Conservation (phyloP, 2,113 vertebrate species). For the Turnix velox region DNA sequence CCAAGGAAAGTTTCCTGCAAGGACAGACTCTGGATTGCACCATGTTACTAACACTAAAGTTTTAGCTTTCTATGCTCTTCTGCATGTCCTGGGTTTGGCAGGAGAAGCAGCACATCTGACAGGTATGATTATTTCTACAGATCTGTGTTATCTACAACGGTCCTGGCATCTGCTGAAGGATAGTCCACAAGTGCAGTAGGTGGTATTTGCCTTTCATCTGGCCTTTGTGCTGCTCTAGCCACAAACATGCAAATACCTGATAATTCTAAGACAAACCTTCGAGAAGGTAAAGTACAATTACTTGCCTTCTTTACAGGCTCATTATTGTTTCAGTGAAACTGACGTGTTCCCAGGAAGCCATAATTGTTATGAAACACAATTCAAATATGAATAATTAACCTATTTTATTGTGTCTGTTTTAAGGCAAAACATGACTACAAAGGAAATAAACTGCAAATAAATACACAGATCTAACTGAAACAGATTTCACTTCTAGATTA, state of each 20-base stretch:
- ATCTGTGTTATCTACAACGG: rapidly evolving
- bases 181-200: not conserved
- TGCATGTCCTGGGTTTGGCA: not conserved
- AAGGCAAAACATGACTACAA: not conserved
- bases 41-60: not conserved
- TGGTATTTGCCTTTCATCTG: not conserved
- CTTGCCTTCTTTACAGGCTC: not conserved
- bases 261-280: not conserved
- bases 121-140: not conserved
- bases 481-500: not conserved
- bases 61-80: not conserved
- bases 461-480: not conserved
- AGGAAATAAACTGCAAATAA: not conserved
- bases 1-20: not conserved
- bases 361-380: not conserved
- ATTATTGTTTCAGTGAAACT: not conserved
- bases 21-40: not conserved
- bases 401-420: not conserved
- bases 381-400: not conserved
- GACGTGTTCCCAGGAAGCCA: not conserved
- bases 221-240: not conserved
- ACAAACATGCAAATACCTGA: not conserved
- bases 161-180: not conserved
- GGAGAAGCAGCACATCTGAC: not conserved
- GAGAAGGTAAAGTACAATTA: not conserved